phyloP scores from a whole-genome alignment of 1,140 invertebrate species.

The Danaus melanippus region DNA sequence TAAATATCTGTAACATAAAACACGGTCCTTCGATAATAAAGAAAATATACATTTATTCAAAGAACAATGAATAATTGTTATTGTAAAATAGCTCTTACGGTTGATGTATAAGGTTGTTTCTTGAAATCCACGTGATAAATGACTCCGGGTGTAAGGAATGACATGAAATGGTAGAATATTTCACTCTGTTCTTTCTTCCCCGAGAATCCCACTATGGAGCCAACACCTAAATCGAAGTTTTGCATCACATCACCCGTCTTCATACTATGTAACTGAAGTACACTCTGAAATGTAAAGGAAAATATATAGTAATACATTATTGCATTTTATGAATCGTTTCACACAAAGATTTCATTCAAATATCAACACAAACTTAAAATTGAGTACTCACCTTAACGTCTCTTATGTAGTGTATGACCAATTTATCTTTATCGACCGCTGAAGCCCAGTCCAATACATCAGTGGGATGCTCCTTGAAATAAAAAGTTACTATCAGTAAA shows the following conservation, averaged over 20 bases:
- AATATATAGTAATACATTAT: not conserved
- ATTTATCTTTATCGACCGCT: constrained; percentile 87
- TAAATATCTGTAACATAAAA: constrained; percentile 78
- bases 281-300: constrained; percentile 74
- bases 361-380: too few species aligned
- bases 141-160: constrained; percentile 92
- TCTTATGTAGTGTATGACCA: constrained; percentile 93
- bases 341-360: not conserved
- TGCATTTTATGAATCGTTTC: not conserved
- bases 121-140: constrained; percentile 92
- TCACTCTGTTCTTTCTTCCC: constrained; percentile 90
- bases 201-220: constrained; percentile 87
- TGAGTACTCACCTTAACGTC: constrained; percentile 89
- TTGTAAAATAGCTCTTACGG: constrained; percentile 65
- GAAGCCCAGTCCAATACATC: constrained; percentile 93
- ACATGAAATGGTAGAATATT: constrained; percentile 95
- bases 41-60: not conserved
- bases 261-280: constrained; percentile 87
- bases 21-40: not conserved
- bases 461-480: constrained; percentile 81
- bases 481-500: not conserved
- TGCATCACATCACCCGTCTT: constrained; percentile 80
- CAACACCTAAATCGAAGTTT: constrained; percentile 87
- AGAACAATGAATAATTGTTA: not conserved
- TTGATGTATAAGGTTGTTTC: constrained; percentile 75